Conservation (phyloP, 1,140 invertebrate genomes). For the Hycleus cichorii region DNA sequence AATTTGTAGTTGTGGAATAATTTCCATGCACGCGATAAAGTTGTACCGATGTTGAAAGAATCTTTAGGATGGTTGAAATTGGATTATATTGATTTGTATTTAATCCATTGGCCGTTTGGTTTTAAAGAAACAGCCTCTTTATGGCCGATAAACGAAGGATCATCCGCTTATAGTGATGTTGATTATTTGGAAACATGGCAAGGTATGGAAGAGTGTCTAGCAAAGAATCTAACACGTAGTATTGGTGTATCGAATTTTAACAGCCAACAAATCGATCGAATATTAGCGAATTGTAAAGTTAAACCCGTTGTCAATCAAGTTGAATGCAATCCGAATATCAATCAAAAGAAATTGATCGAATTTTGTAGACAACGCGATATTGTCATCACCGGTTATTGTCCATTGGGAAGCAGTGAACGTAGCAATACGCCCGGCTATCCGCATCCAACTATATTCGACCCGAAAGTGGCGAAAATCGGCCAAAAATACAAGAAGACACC, state of each 20-base stretch:
- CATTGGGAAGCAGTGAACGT: constrained; percentile 48
- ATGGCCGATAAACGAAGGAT: constrained; percentile 39
- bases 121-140: constrained; percentile 41
- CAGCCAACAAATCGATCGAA: constrained; percentile 60
- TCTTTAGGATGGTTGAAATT: constrained; percentile 60
- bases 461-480: constrained; percentile 50
- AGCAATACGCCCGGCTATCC: constrained; percentile 45
- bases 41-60: constrained; percentile 49
- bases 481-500: constrained; percentile 59
- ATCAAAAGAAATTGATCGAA: constrained; percentile 54
- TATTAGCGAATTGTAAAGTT: constrained; percentile 56
- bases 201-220: constrained; percentile 62
- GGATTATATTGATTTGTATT: constrained; percentile 72
- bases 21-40: constrained; percentile 49
- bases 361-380: constrained; percentile 56
- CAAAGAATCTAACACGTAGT: constrained; percentile 62
- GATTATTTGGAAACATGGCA: constrained; percentile 62
- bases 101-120: constrained; percentile 77
- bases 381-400: constrained; percentile 52
- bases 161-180: constrained; percentile 43
- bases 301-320: constrained; percentile 76
- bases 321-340: constrained; percentile 67
- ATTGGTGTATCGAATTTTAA: constrained; percentile 89
- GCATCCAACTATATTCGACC: constrained; percentile 47
- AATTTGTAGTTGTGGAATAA: constrained; percentile 59